These are phyloP conservation scores for Festucalex cinctus DNA, from an alignment of 2,113 vertebrate genomes.

Conservation along the genomic window DNA sequence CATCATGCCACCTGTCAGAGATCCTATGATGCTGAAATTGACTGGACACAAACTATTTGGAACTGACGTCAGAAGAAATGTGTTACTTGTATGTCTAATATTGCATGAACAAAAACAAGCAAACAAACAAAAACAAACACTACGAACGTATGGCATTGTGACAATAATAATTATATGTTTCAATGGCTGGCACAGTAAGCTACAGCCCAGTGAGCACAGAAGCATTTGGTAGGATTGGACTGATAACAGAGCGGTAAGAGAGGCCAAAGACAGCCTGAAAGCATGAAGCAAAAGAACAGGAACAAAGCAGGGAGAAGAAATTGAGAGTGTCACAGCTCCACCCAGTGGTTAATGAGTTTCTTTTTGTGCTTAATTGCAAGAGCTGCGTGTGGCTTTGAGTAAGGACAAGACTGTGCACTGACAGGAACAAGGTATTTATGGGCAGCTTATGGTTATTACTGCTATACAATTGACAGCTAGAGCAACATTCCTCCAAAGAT, in stretches of 20 bases:
- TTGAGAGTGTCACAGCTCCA: conserved; percentile 66
- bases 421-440: background rate
- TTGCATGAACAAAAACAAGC: background rate
- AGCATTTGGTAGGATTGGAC: conserved; percentile 15
- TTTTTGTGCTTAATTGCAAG: conserved; percentile 16
- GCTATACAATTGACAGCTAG: background rate
- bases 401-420: conserved; percentile 13
- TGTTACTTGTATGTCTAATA: background rate
- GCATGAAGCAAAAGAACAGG: conserved; percentile 14
- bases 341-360: conserved; percentile 59
- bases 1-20: background rate
- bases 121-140: no score
- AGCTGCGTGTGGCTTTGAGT: conserved; percentile 15
- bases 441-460: background rate
- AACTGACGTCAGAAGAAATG: background rate
- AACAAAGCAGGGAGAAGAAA: conserved; percentile 9
- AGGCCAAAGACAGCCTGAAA: conserved; percentile 16
- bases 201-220: conserved; percentile 19
- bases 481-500: background rate
- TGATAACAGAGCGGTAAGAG: conserved; percentile 12
- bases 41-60: background rate
- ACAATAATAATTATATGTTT: background rate
- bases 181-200: conserved; percentile 5
- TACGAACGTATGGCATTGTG: background rate
- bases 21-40: background rate